Conservation (phyloP, 2,113 vertebrate genomes). For the Progne subis region DNA sequence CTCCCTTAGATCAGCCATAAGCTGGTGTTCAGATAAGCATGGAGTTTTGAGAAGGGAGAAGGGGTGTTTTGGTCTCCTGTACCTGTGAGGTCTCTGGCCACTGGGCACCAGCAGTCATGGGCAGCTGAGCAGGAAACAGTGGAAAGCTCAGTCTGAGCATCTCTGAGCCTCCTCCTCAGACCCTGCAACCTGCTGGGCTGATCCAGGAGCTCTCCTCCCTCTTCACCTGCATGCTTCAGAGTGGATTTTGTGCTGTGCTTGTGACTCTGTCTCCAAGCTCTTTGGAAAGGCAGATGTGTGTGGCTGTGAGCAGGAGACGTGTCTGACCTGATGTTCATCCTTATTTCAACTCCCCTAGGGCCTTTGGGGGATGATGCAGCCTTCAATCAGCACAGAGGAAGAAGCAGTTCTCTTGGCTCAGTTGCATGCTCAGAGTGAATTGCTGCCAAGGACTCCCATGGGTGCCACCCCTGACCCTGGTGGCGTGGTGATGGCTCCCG, state of each 20-base stretch:
- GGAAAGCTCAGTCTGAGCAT: not conserved
- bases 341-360: not conserved
- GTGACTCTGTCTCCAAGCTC: not conserved
- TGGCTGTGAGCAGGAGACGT: not conserved
- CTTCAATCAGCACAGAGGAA: not conserved
- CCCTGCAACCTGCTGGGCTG: not conserved
- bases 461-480: not conserved
- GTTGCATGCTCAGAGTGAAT: accelerated
- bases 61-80: not conserved
- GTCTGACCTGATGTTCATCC: not conserved
- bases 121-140: not conserved
- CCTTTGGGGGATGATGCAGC: not conserved
- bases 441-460: not conserved
- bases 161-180: not conserved
- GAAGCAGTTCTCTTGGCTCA: not conserved
- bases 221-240: accelerated
- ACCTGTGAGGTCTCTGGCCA: not conserved
- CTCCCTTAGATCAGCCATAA: not conserved
- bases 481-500: not conserved
- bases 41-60: not conserved
- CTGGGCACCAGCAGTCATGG: not conserved
- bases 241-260: not conserved
- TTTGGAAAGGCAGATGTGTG: not conserved
- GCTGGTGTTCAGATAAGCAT: not conserved
- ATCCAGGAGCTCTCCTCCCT: not conserved